Percentiles rank a stretch among this genome's conserved stretches.
Evolutionary conservation across 1,140 invertebrate species (phyloP).

Genomic region (Epicauta chinensis): DNA sequence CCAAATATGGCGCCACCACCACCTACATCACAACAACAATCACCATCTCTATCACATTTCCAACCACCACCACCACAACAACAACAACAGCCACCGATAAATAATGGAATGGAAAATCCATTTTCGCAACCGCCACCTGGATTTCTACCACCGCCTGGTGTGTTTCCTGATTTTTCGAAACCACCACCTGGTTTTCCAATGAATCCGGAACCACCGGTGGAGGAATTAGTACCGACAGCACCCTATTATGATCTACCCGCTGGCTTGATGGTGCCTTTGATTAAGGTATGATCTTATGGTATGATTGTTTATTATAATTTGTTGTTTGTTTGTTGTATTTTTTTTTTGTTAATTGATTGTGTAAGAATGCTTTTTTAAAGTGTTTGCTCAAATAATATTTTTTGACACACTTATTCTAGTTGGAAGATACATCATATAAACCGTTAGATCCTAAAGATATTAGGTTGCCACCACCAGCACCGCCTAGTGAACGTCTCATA

Average conservation of each 20-base stretch:
- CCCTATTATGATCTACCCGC: constrained; percentile 96
- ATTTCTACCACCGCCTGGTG: constrained; percentile 45
- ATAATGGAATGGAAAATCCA: constrained; percentile 29
- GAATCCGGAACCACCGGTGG: constrained; percentile 46
- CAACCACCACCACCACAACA: constrained; percentile 24
- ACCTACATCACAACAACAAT: constrained; percentile 19
- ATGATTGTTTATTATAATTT: not conserved
- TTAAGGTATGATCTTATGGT: constrained; percentile 57
- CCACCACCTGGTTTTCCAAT: constrained; percentile 74
- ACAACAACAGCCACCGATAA: not conserved
- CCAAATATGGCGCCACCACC: constrained; percentile 23
- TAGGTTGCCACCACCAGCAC: constrained; percentile 84
- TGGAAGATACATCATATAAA: constrained; percentile 87
- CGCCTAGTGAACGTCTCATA: constrained; percentile 84
- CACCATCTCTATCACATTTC: constrained; percentile 17
- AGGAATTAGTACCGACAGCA: constrained; percentile 80
- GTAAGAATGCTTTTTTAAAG: too few species aligned
- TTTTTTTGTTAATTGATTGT: too few species aligned
- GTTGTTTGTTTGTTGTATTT: constrained; percentile 1
- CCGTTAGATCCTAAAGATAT: constrained; percentile 85
- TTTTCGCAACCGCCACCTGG: constrained; percentile 55
- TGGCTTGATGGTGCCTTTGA: constrained; percentile 88
- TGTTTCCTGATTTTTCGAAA: constrained; percentile 74
- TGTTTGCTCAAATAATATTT: constrained; percentile 18
- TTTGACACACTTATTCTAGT: constrained; percentile 45